Percentiles rank a stretch among this genome's conserved stretches.
Conservation (phyloP, 1,140 invertebrate genomes). For the Agrypnia vestita region DNA sequence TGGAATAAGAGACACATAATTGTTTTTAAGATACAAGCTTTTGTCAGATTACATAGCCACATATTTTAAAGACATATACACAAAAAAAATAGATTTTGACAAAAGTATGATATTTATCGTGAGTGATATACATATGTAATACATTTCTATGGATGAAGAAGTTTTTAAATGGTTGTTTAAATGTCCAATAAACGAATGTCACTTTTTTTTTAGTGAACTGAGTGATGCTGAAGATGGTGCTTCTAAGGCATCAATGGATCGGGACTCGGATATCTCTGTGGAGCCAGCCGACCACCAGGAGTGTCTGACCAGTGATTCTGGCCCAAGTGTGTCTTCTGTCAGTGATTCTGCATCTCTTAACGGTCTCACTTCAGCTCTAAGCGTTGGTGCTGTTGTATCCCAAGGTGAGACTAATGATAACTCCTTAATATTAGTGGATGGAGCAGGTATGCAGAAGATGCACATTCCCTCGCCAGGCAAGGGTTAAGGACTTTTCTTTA, state of each 20-base stretch:
- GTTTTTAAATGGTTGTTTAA: no score
- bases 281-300: slow-evolving; percentile 59
- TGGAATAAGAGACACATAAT: no score
- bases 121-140: no score
- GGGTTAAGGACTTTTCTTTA: no score
- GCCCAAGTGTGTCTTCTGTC: slow-evolving; percentile 58
- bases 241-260: slow-evolving; percentile 57
- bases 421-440: neutral
- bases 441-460: neutral
- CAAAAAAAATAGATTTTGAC: no score
- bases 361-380: slow-evolving; percentile 54
- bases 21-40: no score
- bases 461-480: no score
- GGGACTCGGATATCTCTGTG: slow-evolving; percentile 56
- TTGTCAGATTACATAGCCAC: no score
- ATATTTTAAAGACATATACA: no score
- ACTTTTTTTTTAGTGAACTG: slow-evolving; percentile 57
- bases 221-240: slow-evolving; percentile 57
- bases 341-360: slow-evolving; percentile 58
- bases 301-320: slow-evolving; percentile 59
- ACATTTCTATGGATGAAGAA: no score
- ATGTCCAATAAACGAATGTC: no score
- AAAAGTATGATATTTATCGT: no score
- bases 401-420: slow-evolving; percentile 17
- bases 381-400: slow-evolving; percentile 44